phyloP scores from a whole-genome alignment of 2,888 invertebrate species.

The Frankliniella intonsa region DNA sequence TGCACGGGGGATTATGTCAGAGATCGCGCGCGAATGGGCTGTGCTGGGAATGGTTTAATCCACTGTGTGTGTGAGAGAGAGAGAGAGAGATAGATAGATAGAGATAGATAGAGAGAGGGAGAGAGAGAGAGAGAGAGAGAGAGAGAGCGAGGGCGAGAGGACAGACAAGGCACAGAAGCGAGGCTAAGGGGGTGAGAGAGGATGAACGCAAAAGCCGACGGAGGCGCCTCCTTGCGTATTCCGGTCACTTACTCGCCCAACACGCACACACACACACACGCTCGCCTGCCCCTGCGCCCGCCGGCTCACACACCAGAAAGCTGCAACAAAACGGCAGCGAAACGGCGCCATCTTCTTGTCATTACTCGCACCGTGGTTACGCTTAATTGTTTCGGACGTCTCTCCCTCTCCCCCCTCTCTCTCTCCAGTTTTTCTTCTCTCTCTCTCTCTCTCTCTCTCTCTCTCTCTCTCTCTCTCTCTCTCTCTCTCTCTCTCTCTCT shows the following conservation, averaged over 20 bases:
- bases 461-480: too few relatives aligned
- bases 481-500: too few relatives aligned
- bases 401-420: not conserved
- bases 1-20: too few relatives aligned
- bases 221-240: not conserved
- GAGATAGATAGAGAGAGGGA: too few relatives aligned
- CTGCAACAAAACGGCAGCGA: too few relatives aligned
- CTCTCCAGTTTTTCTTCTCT: not conserved
- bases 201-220: too few relatives aligned
- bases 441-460: not conserved
- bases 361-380: not conserved
- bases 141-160: not conserved
- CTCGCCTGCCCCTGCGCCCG: not conserved
- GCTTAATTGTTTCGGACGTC: not conserved
- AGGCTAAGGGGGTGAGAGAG: not conserved
- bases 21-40: too few relatives aligned
- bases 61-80: too few relatives aligned
- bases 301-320: not conserved
- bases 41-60: too few relatives aligned
- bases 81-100: too few relatives aligned
- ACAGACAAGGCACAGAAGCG: too few relatives aligned
- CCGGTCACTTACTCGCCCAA: not conserved
- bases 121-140: too few relatives aligned
- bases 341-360: constrained; percentile 4
- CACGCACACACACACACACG: not conserved